These are phyloP conservation scores for Tokudaia muenninki DNA, from an alignment of 2,797 vertebrate species.

Conservation along the genomic window DNA sequence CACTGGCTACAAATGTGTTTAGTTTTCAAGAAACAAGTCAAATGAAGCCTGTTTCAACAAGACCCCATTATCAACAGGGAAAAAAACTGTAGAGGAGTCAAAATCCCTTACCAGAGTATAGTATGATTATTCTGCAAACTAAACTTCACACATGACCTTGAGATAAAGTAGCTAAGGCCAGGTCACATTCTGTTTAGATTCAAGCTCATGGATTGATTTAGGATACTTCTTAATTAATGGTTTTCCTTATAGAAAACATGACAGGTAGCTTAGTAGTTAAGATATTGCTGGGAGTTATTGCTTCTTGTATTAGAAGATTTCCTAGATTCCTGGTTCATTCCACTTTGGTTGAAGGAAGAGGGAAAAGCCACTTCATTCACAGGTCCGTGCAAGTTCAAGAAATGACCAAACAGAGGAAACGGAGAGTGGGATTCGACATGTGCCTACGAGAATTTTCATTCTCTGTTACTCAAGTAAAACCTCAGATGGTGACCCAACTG, in stretches of 20 bases:
- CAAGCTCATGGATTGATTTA: not conserved
- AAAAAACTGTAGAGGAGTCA: not conserved
- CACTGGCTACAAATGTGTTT: not conserved
- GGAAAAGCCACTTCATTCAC: conserved; percentile 3
- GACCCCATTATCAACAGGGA: not conserved
- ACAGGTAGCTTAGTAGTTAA: not conserved
- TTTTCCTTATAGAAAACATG: conserved; percentile 38
- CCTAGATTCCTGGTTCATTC: not conserved
- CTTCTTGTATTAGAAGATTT: conserved; percentile 34
- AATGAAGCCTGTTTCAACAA: conserved; percentile 9
- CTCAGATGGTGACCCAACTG: conserved; percentile 33
- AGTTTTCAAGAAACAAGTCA: conserved; percentile 51
- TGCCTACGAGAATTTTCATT: not conserved
- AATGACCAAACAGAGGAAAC: conserved; percentile 25
- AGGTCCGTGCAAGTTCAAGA: conserved; percentile 5
- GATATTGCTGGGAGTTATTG: not conserved
- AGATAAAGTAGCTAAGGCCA: conserved; percentile 19
- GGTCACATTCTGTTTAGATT: not conserved
- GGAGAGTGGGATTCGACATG: not conserved
- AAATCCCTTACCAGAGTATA: not conserved
- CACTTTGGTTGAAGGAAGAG: conserved; percentile 34
- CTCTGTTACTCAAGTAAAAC: conserved; percentile 21
- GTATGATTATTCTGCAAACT: not conserved
- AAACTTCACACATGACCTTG: not conserved
- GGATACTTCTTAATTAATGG: conserved; percentile 19